Base-by-base conservation (phyloP, 64 coral and sea anemone species). In the Platygyra sinensis region DNA sequence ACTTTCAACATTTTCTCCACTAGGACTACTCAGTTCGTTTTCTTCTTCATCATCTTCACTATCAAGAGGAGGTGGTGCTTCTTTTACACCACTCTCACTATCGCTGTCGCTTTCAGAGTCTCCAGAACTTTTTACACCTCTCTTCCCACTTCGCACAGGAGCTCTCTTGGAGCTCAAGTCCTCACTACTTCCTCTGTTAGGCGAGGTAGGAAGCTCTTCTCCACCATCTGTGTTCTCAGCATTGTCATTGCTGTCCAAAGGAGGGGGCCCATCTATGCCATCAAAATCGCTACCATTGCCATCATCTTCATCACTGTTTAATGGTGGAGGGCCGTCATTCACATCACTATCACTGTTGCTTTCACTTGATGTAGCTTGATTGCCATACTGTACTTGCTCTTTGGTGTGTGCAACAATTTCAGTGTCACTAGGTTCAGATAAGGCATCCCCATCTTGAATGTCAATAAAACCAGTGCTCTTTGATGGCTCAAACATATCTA, bases 401-500 rank as follows among this genome's bases (percentile, higher is more conserved):
- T 79, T 79, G 72, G 82, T 92, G 30, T 92, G 84, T 10, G 82
- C 90, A 39, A 87, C 90, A 31, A 92, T 87, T 42, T 92, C 90
- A 10, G 83, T 87, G 42, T 92, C 90, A 91, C 90, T 92, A 46
- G 82, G 79, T 79, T 92, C 90, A 50, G 60, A 73, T 15, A 92
- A 50, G 52, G 86, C 86, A 46, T 80, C 89, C 38, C 74, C 83
- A 31, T 75, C 90, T 92, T 92, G 77, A 46, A 76, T 75, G 64
- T 92, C 83, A 20, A 87, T 49, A 55, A 72, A 75, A 57, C 60
- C 74, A 87, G 83, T 50, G n/a, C 55, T 75, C 27, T 60, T 51
- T 29, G 79, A 76, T 60, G 90, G 75, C 12, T 75, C 90, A 87
- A 87, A 92, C 22, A 92, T 92, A 73, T 92, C 90, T 92, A 67